A percentile compares a stretch with the other conserved stretches of the same genome.
Evolutionary conservation across 2,888 invertebrate genomes (phyloP).

Genomic region (Trachelus tabidus): DNA sequence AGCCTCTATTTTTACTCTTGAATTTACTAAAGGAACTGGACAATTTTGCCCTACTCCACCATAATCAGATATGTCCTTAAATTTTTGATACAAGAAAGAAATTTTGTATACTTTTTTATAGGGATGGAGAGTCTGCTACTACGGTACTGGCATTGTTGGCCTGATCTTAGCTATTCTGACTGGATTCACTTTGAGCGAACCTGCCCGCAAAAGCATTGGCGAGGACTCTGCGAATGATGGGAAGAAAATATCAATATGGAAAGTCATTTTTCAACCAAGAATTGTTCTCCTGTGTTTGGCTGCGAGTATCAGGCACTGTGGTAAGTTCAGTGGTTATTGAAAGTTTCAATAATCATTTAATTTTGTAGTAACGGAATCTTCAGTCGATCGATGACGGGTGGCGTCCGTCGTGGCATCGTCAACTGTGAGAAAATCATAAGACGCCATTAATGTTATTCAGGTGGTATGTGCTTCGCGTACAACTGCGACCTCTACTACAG

Average conservation of each 20-base stretch:
- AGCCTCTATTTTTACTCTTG: background rate
- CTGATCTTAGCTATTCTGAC: slow-evolving; percentile 78
- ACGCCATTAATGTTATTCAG: slow-evolving; percentile 61
- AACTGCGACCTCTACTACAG: slow-evolving; percentile 91
- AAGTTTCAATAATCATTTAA: background rate
- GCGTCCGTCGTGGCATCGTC: background rate
- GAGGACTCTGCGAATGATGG: slow-evolving; percentile 69
- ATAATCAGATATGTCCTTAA: background rate
- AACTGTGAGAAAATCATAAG: background rate
- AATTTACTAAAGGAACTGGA: background rate
- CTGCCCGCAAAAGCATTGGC: slow-evolving; percentile 79
- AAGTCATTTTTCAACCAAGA: slow-evolving; percentile 81
- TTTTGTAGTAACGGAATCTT: background rate
- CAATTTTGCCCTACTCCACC: background rate
- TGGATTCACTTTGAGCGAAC: slow-evolving; percentile 81
- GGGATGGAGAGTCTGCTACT: slow-evolving; percentile 89
- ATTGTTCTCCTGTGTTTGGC: slow-evolving; percentile 84
- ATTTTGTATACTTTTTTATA: slow-evolving; percentile 47
- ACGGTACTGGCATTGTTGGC: slow-evolving; percentile 82
- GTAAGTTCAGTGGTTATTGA: slow-evolving; percentile 62
- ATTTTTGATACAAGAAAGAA: background rate
- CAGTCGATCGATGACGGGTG: background rate
- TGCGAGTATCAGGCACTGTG: slow-evolving; percentile 90
- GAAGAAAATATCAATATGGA: slow-evolving; percentile 77
- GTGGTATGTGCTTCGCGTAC: slow-evolving; percentile 92